Conservation (phyloP, 2,113 vertebrate genomes). For the Phalacrocorax pelagicus region DNA sequence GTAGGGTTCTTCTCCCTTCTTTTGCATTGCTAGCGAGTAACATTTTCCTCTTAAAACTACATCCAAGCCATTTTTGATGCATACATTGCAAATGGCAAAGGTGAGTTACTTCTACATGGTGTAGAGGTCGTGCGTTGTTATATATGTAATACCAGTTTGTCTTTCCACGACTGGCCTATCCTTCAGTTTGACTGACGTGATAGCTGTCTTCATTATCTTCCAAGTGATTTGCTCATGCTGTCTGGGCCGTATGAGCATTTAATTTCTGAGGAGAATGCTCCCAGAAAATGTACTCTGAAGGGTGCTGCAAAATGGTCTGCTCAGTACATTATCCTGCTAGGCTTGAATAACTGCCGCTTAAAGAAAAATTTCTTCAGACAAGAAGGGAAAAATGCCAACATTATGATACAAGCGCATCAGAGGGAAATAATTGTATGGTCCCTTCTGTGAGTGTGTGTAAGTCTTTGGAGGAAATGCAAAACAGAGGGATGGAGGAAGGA, state of each 20-base stretch:
- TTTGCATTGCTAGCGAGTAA: not conserved
- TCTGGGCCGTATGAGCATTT: not conserved
- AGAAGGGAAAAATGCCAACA: not conserved
- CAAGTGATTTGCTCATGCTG: not conserved
- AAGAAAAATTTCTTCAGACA: not conserved
- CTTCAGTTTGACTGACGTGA: not conserved
- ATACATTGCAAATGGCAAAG: not conserved
- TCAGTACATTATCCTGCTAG: not conserved
- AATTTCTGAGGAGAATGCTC: not conserved
- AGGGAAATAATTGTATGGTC: not conserved
- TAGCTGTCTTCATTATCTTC: not conserved
- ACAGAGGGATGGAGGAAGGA: not conserved
- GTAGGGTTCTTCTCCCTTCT: not conserved
- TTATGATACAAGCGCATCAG: not conserved
- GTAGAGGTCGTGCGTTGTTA: not conserved
- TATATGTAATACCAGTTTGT: not conserved
- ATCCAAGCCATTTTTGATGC: not conserved
- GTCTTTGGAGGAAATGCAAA: not conserved
- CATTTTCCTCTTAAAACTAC: not conserved
- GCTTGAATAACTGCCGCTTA: not conserved
- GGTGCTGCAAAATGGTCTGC: not conserved
- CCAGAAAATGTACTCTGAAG: not conserved
- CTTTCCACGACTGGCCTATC: not conserved
- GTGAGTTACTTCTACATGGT: not conserved
- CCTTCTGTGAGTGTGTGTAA: not conserved